Evolutionary conservation across 2,113 vertebrate species (phyloP).

Genomic region (Lichenostomus cassidix): DNA sequence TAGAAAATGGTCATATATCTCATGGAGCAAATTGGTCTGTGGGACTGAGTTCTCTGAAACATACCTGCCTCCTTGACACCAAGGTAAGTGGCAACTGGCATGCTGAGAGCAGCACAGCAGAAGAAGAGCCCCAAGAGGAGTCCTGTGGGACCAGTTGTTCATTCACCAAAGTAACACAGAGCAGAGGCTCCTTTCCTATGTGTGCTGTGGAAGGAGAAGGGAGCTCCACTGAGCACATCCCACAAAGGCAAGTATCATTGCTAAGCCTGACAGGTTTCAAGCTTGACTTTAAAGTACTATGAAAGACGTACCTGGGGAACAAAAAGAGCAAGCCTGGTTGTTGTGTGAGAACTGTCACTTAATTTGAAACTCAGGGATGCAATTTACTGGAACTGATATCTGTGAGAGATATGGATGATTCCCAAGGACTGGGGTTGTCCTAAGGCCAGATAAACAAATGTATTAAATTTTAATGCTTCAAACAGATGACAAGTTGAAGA

Average conservation of each 20-base stretch:
- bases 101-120: fast-evolving
- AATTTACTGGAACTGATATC: background rate
- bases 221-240: background rate
- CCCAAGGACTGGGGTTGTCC: background rate
- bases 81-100: background rate
- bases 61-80: fast-evolving
- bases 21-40: background rate
- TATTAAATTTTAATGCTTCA: background rate
- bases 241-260: background rate
- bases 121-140: background rate
- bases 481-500: background rate
- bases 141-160: background rate
- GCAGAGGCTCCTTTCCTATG: background rate
- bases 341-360: background rate
- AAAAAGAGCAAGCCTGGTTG: background rate
- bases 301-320: background rate
- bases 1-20: background rate
- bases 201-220: background rate
- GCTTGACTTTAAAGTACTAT: background rate
- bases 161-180: background rate
- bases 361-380: background rate
- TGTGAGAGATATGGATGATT: background rate
- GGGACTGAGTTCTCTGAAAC: background rate
- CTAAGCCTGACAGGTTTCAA: background rate
- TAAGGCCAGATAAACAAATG: background rate